Conservation (phyloP, 2,113 vertebrate genomes). For the Nannospalax galili region DNA sequence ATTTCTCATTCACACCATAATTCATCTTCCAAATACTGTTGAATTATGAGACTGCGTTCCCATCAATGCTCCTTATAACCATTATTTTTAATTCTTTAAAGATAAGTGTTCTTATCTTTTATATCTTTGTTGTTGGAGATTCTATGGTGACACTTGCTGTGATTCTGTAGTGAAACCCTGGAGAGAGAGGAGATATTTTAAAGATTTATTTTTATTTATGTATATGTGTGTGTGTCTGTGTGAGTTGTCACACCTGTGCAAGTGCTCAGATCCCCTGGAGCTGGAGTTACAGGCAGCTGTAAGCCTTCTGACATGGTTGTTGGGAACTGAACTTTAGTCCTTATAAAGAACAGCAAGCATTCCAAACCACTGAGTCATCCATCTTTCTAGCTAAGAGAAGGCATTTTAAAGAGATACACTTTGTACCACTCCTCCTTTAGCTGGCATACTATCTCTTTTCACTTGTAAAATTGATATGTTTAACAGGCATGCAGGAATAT, state of each 20-base stretch:
- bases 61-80: neutral
- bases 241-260: neutral
- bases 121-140: too few species aligned
- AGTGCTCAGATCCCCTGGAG: too few species aligned
- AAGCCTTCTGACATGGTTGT: neutral
- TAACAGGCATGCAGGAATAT: too few species aligned
- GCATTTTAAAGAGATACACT: neutral
- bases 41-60: neutral
- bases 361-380: neutral
- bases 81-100: neutral
- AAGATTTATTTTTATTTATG: neutral
- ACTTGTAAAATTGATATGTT: neutral
- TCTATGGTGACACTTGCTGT: neutral
- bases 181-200: neutral
- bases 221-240: neutral
- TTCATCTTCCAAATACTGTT: neutral
- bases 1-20: neutral
- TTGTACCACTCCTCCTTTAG: neutral
- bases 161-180: neutral
- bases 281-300: too few species aligned
- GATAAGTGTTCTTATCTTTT: too few species aligned
- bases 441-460: neutral
- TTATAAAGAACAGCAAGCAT: neutral
- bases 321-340: neutral
- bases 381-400: neutral